phyloP scores from a whole-genome alignment of 2,797 vertebrate species.

The Crenuchus spilurus region DNA sequence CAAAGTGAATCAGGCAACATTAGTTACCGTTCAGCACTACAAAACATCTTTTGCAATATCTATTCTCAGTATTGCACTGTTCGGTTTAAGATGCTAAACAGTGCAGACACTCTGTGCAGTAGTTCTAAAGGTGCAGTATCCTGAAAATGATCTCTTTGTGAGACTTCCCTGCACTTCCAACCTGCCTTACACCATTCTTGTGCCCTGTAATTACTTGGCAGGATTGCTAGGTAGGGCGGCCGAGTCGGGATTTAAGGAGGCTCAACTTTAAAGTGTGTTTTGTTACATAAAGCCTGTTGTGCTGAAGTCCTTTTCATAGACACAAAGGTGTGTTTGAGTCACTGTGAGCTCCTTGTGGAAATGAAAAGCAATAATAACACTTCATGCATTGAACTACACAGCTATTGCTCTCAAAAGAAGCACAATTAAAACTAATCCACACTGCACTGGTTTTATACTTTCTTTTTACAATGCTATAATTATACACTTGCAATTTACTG shows the following conservation, averaged over 20 bases:
- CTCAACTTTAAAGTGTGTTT: conserved; percentile 35
- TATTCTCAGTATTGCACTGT: not conserved
- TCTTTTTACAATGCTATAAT: not conserved
- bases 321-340: conserved; percentile 19
- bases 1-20: not conserved
- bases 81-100: conserved; percentile 7
- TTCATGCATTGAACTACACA: not conserved
- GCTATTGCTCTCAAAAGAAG: not conserved
- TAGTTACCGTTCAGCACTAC: not conserved
- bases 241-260: conserved; percentile 27
- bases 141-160: conserved; percentile 26
- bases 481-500: not conserved
- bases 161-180: conserved; percentile 2
- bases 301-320: conserved; percentile 10
- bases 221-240: conserved; percentile 34
- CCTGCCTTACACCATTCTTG: conserved; percentile 6
- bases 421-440: not conserved
- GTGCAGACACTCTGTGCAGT: conserved; percentile 18
- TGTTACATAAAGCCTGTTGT: conserved; percentile 33
- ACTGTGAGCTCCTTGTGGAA: not conserved
- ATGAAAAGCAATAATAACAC: not conserved
- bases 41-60: not conserved
- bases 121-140: conserved; percentile 3
- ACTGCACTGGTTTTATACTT: not conserved
- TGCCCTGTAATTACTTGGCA: conserved; percentile 43